Evolutionary conservation across 2,113 vertebrate species (phyloP), one percentile per base, ranked within the genome.

Genomic region (Limanda limanda): DNA sequence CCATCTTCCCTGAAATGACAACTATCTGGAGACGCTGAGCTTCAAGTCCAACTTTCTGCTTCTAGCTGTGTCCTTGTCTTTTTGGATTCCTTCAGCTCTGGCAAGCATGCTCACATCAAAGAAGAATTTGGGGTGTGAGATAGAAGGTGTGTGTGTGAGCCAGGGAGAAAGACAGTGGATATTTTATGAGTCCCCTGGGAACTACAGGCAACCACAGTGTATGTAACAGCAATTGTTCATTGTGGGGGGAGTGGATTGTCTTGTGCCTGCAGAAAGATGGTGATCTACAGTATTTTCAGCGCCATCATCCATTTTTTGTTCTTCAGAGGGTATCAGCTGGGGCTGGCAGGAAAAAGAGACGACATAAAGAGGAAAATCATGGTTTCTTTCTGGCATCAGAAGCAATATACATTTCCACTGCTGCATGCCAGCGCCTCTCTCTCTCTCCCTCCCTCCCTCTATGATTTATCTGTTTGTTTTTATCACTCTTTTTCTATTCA

Each of bases 381-480:
- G 47, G 47, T 51, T 51, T 51, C 47, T 51, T 51, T 51, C 18
- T 17, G 47, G 40, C 71, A 73, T 61, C 77, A 79, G 67, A 76
- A 87, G 18, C 78, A 79, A 87, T 87, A 55, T 78, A 55, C 58
- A 71, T 51, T 71, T 84, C 51, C 51, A 21, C 51, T 10, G 65
- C 80, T 60, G 71, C 57, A 78, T 82, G 68, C 77, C 64, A 87
- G 67, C 65, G 52, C 70, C 52, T 56, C 61, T 7, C 47, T 17
- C 47, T 17, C 47, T 17, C 47, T 17, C 47, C 59, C 61, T 60
- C 54, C 70, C 37, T 63, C 61, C 69, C 74, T 78, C 72, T n/a
- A 86, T 89, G 82, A 85, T 91, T 79, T 68, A 83, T 88, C 61
- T 82, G 60, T 85, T 81, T 81, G 66, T 90, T 89, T 85, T 71